These are phyloP conservation scores for Syngnathoides biaculeatus DNA, from an alignment of 2,113 vertebrate species.

Conservation along the genomic window DNA sequence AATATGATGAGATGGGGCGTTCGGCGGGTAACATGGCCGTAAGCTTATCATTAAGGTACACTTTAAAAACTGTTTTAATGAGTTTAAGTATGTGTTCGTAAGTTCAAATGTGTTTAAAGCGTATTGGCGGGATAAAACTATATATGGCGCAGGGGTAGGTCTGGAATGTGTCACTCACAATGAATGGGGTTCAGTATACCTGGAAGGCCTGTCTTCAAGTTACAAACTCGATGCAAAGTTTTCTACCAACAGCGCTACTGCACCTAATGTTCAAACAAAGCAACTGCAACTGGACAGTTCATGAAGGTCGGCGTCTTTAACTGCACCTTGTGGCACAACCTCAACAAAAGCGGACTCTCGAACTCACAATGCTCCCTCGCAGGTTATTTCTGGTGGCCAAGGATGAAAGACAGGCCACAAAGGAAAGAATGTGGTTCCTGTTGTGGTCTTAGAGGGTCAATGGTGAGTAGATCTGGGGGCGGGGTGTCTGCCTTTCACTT, in stretches of 20 bases:
- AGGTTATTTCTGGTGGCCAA: slow-evolving; percentile 63
- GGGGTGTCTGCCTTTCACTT: slow-evolving; percentile 59
- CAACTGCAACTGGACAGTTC: not conserved
- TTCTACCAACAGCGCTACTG: not conserved
- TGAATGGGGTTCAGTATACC: too few relatives aligned
- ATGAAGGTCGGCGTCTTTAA: slow-evolving; percentile 24
- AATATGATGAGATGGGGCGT: too few relatives aligned
- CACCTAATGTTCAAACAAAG: not conserved
- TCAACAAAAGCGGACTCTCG: slow-evolving; percentile 36
- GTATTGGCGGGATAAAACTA: too few relatives aligned
- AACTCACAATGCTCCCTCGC: slow-evolving; percentile 38
- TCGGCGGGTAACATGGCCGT: too few relatives aligned
- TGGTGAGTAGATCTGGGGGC: slow-evolving; percentile 56
- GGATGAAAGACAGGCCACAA: slow-evolving; percentile 65
- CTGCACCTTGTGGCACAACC: slow-evolving; percentile 5
- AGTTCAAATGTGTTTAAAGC: too few relatives aligned
- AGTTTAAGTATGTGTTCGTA: too few relatives aligned
- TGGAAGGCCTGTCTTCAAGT: too few relatives aligned
- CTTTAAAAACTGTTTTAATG: too few relatives aligned
- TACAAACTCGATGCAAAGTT: not conserved
- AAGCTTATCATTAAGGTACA: too few relatives aligned
- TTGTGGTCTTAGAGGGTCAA: slow-evolving; percentile 63
- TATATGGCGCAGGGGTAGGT: too few relatives aligned
- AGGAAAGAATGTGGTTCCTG: slow-evolving; percentile 71
- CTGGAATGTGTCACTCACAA: too few relatives aligned